Base-by-base conservation (phyloP, 2,797 vertebrate genomes). In the Coregonus ussuriensis region DNA sequence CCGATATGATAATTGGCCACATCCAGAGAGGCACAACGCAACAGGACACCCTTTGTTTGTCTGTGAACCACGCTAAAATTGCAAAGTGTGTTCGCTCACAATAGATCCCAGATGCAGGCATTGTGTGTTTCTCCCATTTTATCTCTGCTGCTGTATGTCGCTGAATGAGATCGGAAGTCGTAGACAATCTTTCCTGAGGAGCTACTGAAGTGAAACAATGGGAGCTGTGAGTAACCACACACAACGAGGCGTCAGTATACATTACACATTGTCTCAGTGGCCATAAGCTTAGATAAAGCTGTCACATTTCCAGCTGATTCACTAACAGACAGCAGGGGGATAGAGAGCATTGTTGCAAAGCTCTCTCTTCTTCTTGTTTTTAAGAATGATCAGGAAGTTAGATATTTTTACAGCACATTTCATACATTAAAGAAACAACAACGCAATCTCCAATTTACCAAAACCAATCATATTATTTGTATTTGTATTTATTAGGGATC, bases 1-100 rank as follows among this genome's bases (percentile, higher is more conserved):
- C 51, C 79, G 85, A 83, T 83, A 84, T 81, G 84, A 88, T 81
- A 77, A 52, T 68, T 41, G 71, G 53, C 76, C 85, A 87, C 25
- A 25, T 25, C 25, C 25, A 25, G 75, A 85, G 77, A 75, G 71
- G 75, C 77, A 82, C 78, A 78, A 82, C 72, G 74, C 77, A 80
- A 83, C 75, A 78, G 77, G 72, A 67, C 72, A 69, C 76, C 71
- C 85, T 54, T 83, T 90, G 88, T 88, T 75, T 83, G 83, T 74
- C 51, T 9, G 70, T 71, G 65, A 18, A 70, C 76, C 65, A 56
- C 54, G 35, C 63, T 1, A 53, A n/a, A 16, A 69, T 62, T 63
- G 31, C 66, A 35, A 18, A 18, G 54, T 33, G 14, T 9, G 54
- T 54, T 16, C 21, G 6, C 9, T 21, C 68, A 80, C 77, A 75